Conservation (phyloP, 2,888 invertebrate genomes). For the Scotopteryx bipunctaria region DNA sequence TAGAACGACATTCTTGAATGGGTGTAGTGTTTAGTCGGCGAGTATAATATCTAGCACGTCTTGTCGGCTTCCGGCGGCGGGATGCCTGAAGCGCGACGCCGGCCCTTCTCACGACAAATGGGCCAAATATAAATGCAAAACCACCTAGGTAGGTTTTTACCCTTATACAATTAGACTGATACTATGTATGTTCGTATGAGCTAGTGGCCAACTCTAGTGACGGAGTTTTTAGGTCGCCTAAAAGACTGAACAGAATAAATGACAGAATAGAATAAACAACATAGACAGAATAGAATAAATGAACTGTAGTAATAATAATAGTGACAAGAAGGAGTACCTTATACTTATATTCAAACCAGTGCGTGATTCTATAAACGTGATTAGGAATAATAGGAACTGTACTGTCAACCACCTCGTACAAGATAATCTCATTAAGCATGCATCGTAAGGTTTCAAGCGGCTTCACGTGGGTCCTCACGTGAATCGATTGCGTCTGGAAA, state of each 20-base stretch:
- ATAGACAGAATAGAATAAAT: too few species aligned
- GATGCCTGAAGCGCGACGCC: conserved; percentile 46
- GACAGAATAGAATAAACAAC: too few species aligned
- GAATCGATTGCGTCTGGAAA: conserved; percentile 16
- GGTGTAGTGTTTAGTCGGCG: conserved; percentile 24
- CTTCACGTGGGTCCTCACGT: conserved; percentile 41
- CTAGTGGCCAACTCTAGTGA: too few species aligned
- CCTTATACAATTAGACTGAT: too few species aligned
- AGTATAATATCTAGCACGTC: conserved; percentile 53
- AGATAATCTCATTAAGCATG: conserved; percentile 49
- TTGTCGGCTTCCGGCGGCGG: conserved; percentile 61
- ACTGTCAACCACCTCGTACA: conserved; percentile 40
- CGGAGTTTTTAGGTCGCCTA: too few species aligned
- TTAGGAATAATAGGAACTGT: conserved; percentile 25
- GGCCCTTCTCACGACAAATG: conserved; percentile 61
- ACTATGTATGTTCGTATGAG: too few species aligned
- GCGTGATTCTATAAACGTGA: too few species aligned
- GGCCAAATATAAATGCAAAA: conserved; percentile 9
- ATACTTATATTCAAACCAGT: too few species aligned
- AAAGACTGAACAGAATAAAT: too few species aligned
- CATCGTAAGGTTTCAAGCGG: conserved; percentile 46
- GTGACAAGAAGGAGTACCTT: too few species aligned
- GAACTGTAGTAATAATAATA: too few species aligned
- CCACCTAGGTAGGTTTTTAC: background rate
- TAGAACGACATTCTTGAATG: conserved; percentile 15